These are phyloP conservation scores for Drosophila lacertosa DNA, from an alignment of 1,140 invertebrate species.

Conservation along the genomic window DNA sequence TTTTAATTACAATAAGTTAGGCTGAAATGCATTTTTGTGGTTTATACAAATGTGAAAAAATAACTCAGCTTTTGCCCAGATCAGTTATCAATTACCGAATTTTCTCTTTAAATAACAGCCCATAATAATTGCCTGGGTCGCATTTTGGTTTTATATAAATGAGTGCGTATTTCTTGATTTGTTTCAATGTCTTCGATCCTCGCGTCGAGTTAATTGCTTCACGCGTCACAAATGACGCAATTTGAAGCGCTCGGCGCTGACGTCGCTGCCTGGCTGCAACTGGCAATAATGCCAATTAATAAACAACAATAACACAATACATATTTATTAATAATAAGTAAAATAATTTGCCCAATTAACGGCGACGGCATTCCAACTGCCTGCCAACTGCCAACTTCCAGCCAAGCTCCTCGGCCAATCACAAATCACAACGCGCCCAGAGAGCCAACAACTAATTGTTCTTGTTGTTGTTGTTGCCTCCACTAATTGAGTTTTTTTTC, in stretches of 20 bases:
- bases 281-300: slow-evolving; percentile 76
- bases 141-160: slow-evolving; percentile 20
- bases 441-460: slow-evolving; percentile 9
- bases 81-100: too few species aligned
- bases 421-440: slow-evolving; percentile 48
- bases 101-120: too few species aligned
- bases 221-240: slow-evolving; percentile 74
- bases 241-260: slow-evolving; percentile 30
- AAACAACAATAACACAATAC: slow-evolving; percentile 67
- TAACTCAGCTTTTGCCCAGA: too few species aligned
- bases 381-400: slow-evolving; percentile 38
- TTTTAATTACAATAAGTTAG: neutral
- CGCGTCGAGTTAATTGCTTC: slow-evolving; percentile 38
- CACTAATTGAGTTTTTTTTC: slow-evolving; percentile 39
- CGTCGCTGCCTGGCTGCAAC: slow-evolving; percentile 15
- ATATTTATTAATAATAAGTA: slow-evolving; percentile 79
- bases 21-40: too few species aligned
- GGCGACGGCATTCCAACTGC: slow-evolving; percentile 61
- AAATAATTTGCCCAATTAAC: slow-evolving; percentile 78
- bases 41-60: too few species aligned
- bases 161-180: slow-evolving; percentile 24
- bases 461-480: slow-evolving; percentile 10
- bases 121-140: slow-evolving; percentile 11
- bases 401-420: slow-evolving; percentile 30
- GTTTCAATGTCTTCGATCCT: neutral